phyloP scores from a whole-genome alignment of 2,797 vertebrate genomes.

The Hafferia zeledoni region DNA sequence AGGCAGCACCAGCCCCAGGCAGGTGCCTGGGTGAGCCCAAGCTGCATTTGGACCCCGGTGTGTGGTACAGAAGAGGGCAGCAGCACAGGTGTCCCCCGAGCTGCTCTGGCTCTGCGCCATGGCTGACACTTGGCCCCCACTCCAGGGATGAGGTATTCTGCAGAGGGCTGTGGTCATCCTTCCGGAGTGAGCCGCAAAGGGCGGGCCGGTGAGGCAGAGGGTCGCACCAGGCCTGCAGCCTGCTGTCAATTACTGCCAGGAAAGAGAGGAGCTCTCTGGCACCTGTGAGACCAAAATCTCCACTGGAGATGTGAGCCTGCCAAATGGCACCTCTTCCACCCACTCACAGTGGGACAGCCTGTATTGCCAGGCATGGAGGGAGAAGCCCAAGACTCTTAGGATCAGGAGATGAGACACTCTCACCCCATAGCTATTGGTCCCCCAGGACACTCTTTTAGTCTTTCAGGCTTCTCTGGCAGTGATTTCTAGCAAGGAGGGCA shows the following conservation, averaged over 20 bases:
- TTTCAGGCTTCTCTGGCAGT: not conserved
- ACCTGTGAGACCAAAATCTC: accelerated
- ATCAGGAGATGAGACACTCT: not conserved
- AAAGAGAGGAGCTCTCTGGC: not conserved
- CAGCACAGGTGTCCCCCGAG: not conserved
- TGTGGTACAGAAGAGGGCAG: not conserved
- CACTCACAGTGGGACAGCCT: accelerated
- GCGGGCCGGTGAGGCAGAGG: not conserved
- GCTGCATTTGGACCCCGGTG: accelerated
- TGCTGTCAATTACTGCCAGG: not conserved
- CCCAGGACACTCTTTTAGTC: not conserved
- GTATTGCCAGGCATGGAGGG: accelerated
- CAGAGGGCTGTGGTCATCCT: not conserved
- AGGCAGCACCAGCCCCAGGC: not conserved
- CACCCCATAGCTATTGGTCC: accelerated
- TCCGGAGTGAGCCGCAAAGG: not conserved
- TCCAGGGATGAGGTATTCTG: constrained; percentile 14
- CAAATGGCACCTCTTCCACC: not conserved
- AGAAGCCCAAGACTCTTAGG: not conserved
- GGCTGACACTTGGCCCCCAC: not conserved
- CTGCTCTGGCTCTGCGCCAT: not conserved
- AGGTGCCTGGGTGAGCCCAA: not conserved
- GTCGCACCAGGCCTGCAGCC: not conserved
- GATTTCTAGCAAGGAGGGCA: not conserved
- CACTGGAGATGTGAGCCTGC: not conserved